Evolutionary conservation across 2,113 vertebrate species (phyloP).

Genomic region (Aviceda subcristata): DNA sequence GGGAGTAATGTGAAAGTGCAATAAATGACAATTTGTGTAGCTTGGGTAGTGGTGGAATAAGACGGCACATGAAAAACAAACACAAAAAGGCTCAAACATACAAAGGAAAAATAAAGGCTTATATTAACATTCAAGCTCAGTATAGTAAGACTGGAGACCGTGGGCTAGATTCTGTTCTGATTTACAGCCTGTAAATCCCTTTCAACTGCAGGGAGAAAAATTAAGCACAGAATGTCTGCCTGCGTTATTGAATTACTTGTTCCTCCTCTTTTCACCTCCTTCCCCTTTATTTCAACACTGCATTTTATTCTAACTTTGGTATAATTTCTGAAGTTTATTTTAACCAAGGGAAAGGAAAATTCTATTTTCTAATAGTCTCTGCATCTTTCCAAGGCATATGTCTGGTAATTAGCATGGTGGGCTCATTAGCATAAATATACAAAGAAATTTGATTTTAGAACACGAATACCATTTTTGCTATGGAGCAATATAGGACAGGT

Average conservation of each 20-base stretch:
- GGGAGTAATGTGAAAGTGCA: slow-evolving; percentile 58
- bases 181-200: slow-evolving; percentile 45
- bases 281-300: background rate
- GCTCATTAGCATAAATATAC: slow-evolving; percentile 53
- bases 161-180: slow-evolving; percentile 17
- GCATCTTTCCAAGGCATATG: slow-evolving; percentile 33
- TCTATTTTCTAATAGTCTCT: background rate
- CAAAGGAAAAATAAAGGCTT: slow-evolving; percentile 43
- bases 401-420: slow-evolving; percentile 33
- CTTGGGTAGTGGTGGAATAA: slow-evolving; percentile 5
- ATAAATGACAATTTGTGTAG: slow-evolving; percentile 57
- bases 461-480: slow-evolving; percentile 62
- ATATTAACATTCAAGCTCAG: slow-evolving; percentile 4
- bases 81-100: slow-evolving; percentile 4
- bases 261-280: background rate
- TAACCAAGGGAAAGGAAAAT: slow-evolving; percentile 3
- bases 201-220: slow-evolving; percentile 50
- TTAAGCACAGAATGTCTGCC: slow-evolving; percentile 32
- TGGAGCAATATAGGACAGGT: slow-evolving; percentile 72
- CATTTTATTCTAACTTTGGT: slow-evolving; percentile 28
- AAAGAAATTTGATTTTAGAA: slow-evolving; percentile 65
- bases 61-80: slow-evolving; percentile 49
- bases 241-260: slow-evolving; percentile 4
- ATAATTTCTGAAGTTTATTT: slow-evolving; percentile 33
- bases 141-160: background rate